phyloP scores from a whole-genome alignment of 2,888 invertebrate species.

The Archips xylosteana region DNA sequence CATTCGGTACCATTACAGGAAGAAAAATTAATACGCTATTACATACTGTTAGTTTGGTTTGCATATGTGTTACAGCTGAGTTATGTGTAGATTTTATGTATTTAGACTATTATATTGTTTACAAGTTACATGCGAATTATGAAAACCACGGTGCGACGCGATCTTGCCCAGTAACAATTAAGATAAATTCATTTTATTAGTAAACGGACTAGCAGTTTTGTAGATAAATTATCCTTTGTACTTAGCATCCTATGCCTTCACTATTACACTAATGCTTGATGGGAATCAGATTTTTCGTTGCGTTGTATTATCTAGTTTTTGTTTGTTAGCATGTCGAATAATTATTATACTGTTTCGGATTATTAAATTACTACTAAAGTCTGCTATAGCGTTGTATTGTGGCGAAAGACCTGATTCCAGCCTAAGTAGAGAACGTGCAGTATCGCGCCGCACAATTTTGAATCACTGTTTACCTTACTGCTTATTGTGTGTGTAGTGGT shows the following conservation, averaged over 20 bases:
- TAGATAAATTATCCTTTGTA: slow-evolving; percentile 82
- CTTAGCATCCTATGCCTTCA: slow-evolving; percentile 80
- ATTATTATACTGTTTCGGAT: slow-evolving; percentile 41
- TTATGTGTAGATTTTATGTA: slow-evolving; percentile 80
- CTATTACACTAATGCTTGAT: slow-evolving; percentile 82
- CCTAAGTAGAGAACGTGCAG: slow-evolving; percentile 69
- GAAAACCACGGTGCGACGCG: slow-evolving; percentile 84
- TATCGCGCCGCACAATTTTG: slow-evolving; percentile 78
- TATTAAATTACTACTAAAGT: slow-evolving; percentile 43
- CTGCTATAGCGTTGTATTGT: slow-evolving; percentile 33
- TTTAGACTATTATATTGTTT: slow-evolving; percentile 81
- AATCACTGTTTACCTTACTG: slow-evolving; percentile 82
- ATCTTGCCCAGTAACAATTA: slow-evolving; percentile 69
- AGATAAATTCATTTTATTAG: slow-evolving; percentile 61
- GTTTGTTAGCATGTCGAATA: slow-evolving; percentile 37
- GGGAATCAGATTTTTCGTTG: slow-evolving; percentile 75
- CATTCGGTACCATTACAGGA: slow-evolving; percentile 84
- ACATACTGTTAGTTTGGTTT: slow-evolving; percentile 84
- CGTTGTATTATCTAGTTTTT: slow-evolving; percentile 39
- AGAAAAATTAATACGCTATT: slow-evolving; percentile 84
- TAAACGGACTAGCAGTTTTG: slow-evolving; percentile 81
- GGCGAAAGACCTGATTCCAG: slow-evolving; percentile 73
- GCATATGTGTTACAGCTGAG: slow-evolving; percentile 84
- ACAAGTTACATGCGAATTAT: slow-evolving; percentile 80
- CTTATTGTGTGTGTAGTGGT: slow-evolving; percentile 74